Base-by-base conservation (phyloP, 2,888 invertebrate genomes). In the Eupsilia transversa region DNA sequence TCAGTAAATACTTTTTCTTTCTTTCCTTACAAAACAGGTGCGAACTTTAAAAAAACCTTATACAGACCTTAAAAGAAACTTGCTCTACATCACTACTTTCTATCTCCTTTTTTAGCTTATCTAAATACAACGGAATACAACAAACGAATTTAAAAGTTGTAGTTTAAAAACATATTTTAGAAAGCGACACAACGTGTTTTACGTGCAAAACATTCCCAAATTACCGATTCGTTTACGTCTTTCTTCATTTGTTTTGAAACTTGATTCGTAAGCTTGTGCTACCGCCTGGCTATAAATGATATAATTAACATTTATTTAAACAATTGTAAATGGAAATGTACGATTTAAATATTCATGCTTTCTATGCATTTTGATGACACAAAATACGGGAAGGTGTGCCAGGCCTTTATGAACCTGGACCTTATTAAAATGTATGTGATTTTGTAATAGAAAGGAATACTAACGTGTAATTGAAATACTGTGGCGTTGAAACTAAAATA, bases 301-400 rank as follows among this genome's bases (percentile, higher is more conserved):
- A 41, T 72, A 70, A 82, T 86, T 84, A 85, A 71, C 77, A 80
- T 74, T 82, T 85, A 85, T 82, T 81, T 73, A 74, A 76, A 77
- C 87, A 86, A 85, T 86, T 79, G 82, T 82, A 75, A 74, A 86
- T 84, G 84, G 54, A 79, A 85, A 85, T 80, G 65, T 60, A 49
- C 23, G 43, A 60, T 80, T 78, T 82, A 61, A 84, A 85, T 80
- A 84, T 81, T 84, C 72, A 83, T 84, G 80, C 60, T 81, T 81
- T 83, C 77, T 77, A 77, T 84, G 83, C 80, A 83, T 83, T 88
- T 79, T 79, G 77, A 83, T 84, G 82, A 74, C 73, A 79, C n/a
- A 69, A 54, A 65, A 61, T 75, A 81, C 60, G 27, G 64, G 23
- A 70, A 82, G 75, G 75, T 78, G 69, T 70, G 74, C 46, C 54